Conservation (phyloP, 2,888 invertebrate species). For the Phalangium opilio region DNA sequence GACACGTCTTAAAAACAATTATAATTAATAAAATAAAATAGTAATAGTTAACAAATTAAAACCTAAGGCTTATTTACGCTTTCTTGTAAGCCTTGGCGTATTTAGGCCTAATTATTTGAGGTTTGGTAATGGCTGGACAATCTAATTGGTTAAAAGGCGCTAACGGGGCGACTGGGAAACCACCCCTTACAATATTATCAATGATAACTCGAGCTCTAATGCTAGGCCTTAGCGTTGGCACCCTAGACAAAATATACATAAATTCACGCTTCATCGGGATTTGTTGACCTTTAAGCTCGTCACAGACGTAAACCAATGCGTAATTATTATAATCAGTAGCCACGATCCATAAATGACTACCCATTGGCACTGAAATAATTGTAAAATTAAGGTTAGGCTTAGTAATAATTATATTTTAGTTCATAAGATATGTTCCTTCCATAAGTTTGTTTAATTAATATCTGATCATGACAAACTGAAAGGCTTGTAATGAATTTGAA, state of each 20-base stretch:
- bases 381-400: too few relatives aligned
- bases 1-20: too few relatives aligned
- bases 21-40: too few relatives aligned
- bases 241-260: neutral
- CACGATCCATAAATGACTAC: neutral
- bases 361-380: neutral
- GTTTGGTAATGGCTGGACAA: neutral
- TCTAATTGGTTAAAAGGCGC: neutral
- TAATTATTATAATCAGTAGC: slow-evolving; percentile 1
- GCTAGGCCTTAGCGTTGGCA: neutral
- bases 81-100: too few relatives aligned
- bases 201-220: neutral
- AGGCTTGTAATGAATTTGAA: too few relatives aligned
- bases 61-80: too few relatives aligned
- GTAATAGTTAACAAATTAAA: too few relatives aligned
- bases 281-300: neutral
- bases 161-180: neutral
- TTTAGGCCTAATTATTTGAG: too few relatives aligned
- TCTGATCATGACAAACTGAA: too few relatives aligned
- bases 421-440: too few relatives aligned
- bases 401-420: too few relatives aligned
- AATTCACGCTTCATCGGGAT: neutral
- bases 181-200: neutral
- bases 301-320: neutral
- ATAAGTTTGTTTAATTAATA: too few relatives aligned